These are phyloP conservation scores for Polypedilum pembai DNA, from an alignment of 1,140 invertebrate species.

Conservation along the genomic window DNA sequence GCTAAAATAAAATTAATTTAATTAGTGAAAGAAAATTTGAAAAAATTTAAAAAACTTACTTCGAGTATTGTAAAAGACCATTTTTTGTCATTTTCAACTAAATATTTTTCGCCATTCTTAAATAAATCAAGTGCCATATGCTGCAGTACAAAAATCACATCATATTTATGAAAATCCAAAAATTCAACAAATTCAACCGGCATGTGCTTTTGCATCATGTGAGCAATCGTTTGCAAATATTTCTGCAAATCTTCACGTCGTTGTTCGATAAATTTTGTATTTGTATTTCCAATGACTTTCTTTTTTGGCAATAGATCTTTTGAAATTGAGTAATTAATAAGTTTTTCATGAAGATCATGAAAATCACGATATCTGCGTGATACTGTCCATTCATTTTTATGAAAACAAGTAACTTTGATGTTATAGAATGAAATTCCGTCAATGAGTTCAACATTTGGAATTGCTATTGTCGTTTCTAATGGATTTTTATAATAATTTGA, in stretches of 20 bases:
- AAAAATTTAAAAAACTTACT: slow-evolving; percentile 46
- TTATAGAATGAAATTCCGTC: slow-evolving; percentile 59
- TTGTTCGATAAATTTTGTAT: slow-evolving; percentile 76
- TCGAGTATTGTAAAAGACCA: slow-evolving; percentile 64
- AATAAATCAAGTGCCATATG: slow-evolving; percentile 65
- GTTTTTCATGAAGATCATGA: slow-evolving; percentile 72
- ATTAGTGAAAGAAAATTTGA: neutral
- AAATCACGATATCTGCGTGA: slow-evolving; percentile 84
- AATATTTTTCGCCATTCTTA: slow-evolving; percentile 57
- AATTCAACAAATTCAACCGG: slow-evolving; percentile 68
- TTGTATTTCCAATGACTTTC: slow-evolving; percentile 69
- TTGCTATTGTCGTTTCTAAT: slow-evolving; percentile 51
- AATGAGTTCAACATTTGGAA: slow-evolving; percentile 49
- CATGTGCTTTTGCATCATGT: slow-evolving; percentile 56
- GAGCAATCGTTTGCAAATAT: slow-evolving; percentile 61
- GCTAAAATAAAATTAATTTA: slow-evolving; percentile 50
- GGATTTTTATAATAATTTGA: slow-evolving; percentile 54
- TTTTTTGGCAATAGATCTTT: slow-evolving; percentile 85
- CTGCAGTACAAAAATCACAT: slow-evolving; percentile 73
- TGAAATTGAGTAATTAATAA: slow-evolving; percentile 64
- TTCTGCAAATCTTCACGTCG: slow-evolving; percentile 67
- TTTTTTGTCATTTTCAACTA: slow-evolving; percentile 48
- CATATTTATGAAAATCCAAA: slow-evolving; percentile 72
- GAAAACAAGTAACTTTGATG: slow-evolving; percentile 58
- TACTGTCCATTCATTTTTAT: slow-evolving; percentile 66